A percentile compares a stretch with the other conserved stretches of the same genome.
These are phyloP conservation scores for Typhlomys cinereus DNA, from an alignment of 2,113 vertebrate species.

Conservation along the genomic window DNA sequence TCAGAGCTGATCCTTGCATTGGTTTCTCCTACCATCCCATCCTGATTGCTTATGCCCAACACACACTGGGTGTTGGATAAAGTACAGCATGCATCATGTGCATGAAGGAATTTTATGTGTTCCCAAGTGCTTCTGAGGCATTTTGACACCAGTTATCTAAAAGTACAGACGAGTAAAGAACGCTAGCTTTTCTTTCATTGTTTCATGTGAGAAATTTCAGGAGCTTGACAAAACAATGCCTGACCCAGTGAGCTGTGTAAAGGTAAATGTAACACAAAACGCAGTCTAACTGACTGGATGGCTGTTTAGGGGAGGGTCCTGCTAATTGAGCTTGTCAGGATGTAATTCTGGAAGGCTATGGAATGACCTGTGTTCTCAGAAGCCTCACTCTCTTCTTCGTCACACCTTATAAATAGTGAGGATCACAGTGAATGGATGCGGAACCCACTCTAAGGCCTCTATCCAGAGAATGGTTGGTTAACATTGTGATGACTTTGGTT, in stretches of 20 bases:
- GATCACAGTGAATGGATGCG: not conserved
- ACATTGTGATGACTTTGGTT: not conserved
- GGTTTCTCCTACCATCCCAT: not conserved
- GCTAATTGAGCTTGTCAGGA: not conserved
- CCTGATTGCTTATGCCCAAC: fast-evolving
- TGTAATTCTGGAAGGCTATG: not conserved
- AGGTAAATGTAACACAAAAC: not conserved
- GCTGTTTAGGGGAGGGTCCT: not conserved
- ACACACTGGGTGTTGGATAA: fast-evolving
- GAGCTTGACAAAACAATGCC: constrained; percentile 18
- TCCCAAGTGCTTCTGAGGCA: not conserved
- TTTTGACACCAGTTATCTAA: not conserved
- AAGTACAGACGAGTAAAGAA: not conserved
- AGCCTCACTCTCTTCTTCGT: not conserved
- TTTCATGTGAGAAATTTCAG: not conserved
- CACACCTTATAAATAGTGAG: not conserved
- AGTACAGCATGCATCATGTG: fast-evolving
- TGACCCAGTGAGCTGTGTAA: not conserved
- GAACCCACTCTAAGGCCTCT: not conserved
- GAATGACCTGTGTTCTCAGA: not conserved
- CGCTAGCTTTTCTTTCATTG: not conserved
- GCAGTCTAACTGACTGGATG: not conserved
- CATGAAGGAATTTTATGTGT: fast-evolving
- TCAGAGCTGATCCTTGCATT: not conserved
- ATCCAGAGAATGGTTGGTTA: not conserved